Evolutionary conservation across 2,113 vertebrate species (phyloP), one percentile per base, ranked within the genome.

Genomic region (Thomomys bottae): DNA sequence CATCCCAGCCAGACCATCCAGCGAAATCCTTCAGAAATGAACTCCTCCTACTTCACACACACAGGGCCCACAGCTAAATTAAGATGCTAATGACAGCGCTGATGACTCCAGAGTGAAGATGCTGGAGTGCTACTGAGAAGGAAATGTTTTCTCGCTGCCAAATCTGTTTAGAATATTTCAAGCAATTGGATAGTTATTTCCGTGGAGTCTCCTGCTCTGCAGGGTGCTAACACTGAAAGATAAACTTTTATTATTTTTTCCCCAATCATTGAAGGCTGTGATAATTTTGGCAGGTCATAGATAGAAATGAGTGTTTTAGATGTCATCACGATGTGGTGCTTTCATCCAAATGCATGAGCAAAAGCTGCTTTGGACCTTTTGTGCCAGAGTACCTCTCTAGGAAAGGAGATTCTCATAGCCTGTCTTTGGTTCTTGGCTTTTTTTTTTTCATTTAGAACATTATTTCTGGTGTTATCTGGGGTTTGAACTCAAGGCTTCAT

Each of bases 21-120:
- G 81, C 36, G 76, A 90, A 91, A 68, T 5, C 71, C 59, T 71
- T 91, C 9, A 63, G 68, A 93, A 89, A 78, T 68, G 24, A 10
- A 64, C 54, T 84, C 84, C 72, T 38, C 84, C 28, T 63, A 54
- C 66, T 92, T 92, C 38, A 59, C 26, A 78, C 11, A 64, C 26
- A 4, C 77, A 86, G 57, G 38, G 75, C 40, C 71, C 80, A 86
- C 63, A 66, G 84, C 83, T 89, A 87, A 83, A 88, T 92, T 88
- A 93, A 84, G 80, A 92, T 84, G 77, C 57, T 95, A 87, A 96
- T 92, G 72, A 90, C 76, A 26, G 21, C 38, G 71, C 14, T 68
- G 86, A 93, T 63, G 87, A 73, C 68, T 82, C 49, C 42, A 78
- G 90, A 28, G 7, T 61, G 73, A 89, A 92, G 92, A 79, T 64